Base-by-base conservation (phyloP, 2,888 invertebrate genomes). In the Micropterix aruncella region DNA sequence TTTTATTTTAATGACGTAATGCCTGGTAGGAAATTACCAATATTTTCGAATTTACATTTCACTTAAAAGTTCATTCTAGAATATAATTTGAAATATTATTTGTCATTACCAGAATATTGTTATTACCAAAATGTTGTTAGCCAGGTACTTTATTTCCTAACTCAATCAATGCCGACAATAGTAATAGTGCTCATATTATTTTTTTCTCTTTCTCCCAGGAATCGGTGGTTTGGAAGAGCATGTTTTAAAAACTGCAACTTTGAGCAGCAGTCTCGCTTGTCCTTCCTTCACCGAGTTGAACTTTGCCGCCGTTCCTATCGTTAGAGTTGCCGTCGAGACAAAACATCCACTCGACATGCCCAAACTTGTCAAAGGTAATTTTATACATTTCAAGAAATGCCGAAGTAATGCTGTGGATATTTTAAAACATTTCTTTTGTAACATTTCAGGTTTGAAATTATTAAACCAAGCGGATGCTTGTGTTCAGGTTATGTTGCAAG, bases 391-490 rank as follows among this genome's bases (percentile, higher is more conserved):
- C n/a, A n/a, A n/a, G n/a, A n/a, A n/a, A n/a, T n/a, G n/a, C n/a
- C n/a, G n/a, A n/a, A n/a, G n/a, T n/a, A n/a, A n/a, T n/a, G n/a
- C n/a, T n/a, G n/a, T n/a, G n/a, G n/a, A n/a, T n/a, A n/a, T n/a
- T n/a, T n/a, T n/a, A n/a, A n/a, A n/a, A n/a, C n/a, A n/a, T 56
- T 78, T 40, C 16, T 45, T 41, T 19, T 17, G 12, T 14, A 36
- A 57, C 68, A 1, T 62, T 65, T 38, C 74, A 71, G 71, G 94
- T 1, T 66, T 97, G 19, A 84, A 83, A 58, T 65, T 95, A 16
- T 70, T 97, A 5, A 92, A 93, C 62, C 94, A 95, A 65, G 87
- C 91, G 0, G 96, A 97, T 65, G 90, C 94, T 0, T 92, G 94
- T 62, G 94, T 95, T 0, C 80, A 88, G 61, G 86, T 92, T 1